A percentile compares a stretch with the other conserved stretches of the same genome.
Conservation (phyloP, 2,888 invertebrate genomes). For the Hirtodrosophila alboralis region DNA sequence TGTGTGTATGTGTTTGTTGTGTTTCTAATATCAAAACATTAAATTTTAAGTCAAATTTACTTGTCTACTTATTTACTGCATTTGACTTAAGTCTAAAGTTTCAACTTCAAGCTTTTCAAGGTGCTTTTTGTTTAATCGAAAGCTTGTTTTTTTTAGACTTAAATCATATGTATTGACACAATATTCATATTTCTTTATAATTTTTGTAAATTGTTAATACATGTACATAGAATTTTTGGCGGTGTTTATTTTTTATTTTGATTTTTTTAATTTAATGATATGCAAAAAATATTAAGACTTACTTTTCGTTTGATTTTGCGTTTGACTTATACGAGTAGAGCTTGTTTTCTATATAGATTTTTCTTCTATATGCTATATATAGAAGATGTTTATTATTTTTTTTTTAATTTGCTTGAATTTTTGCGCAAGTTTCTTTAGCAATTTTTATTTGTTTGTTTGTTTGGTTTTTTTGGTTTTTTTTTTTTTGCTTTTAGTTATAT, state of each 20-base stretch:
- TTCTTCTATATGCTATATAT: conserved; percentile 54
- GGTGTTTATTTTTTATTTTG: too few relatives aligned
- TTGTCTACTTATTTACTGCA: conserved; percentile 22
- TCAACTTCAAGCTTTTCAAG: conserved; percentile 2
- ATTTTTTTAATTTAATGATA: conserved; percentile 46
- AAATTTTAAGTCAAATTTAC: conserved; percentile 6
- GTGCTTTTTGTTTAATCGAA: background rate
- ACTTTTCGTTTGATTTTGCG: conserved; percentile 75
- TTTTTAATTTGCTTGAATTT: conserved; percentile 53
- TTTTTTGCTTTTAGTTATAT: conserved; percentile 42
- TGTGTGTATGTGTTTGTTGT: conserved; percentile 24
- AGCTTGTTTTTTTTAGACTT: too few relatives aligned
- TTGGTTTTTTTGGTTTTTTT: conserved; percentile 56
- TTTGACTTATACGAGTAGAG: conserved; percentile 64
- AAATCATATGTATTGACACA: too few relatives aligned
- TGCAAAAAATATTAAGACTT: conserved; percentile 72
- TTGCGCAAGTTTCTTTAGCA: conserved; percentile 62
- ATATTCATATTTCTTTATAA: too few relatives aligned
- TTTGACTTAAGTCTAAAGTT: conserved; percentile 2
- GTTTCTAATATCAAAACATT: conserved; percentile 9
- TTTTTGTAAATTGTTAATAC: conserved; percentile 1
- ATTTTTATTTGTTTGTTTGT: too few relatives aligned
- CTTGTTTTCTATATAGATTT: conserved; percentile 45
- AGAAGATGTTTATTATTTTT: conserved; percentile 37
- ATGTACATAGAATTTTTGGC: conserved; percentile 23